Base-by-base conservation (phyloP, 2,797 vertebrate genomes). In the Fringilla coelebs region DNA sequence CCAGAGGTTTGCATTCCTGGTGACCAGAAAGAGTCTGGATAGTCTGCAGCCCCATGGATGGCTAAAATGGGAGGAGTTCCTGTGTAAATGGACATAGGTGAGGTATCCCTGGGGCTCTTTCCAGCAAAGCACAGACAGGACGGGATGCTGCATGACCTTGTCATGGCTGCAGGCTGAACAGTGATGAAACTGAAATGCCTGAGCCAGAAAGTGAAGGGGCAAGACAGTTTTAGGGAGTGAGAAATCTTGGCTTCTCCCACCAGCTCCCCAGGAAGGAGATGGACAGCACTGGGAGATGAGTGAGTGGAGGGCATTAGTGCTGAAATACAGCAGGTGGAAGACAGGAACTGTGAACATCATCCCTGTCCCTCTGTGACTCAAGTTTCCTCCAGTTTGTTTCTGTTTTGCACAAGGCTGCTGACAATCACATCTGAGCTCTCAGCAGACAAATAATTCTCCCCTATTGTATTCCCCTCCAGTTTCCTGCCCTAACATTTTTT, bases 341-440 rank as follows among this genome's bases (percentile, higher is more conserved):
- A 8, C 52, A 41, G 38, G 29, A 52, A 11, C 20, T 52, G 19
- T 0, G 5, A 75, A 78, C 2, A 0, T 13, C 1, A 0, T 10
- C n/a, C 51, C 51, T 43, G 2, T 24, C 28, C 46, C 21, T 34
- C 54, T 22, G 9, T 13, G n/a, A 61, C 34, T 85, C 2, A 0
- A 20, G 13, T 67, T 68, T 40, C 34, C 34, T 55, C 13, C 38
- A 18, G 17, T 54, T 75, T 57, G 13, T 41, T 85, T 48, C 72
- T 79, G 24, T 38, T 68, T 71, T 70, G 45, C 34, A 51, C 25
- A 31, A 36, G 11, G 34, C 36, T 88, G 25, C 4, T 61, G 65
- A 28, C 34, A 68, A 18, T 45, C 54, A 66, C 49, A 32, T 40
- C 12, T 87, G 41, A 72, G 31, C 61, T 81, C 41, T 71, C 41